Evolutionary conservation across 1,140 invertebrate species (phyloP).

Genomic region (Drosophila carrolli): DNA sequence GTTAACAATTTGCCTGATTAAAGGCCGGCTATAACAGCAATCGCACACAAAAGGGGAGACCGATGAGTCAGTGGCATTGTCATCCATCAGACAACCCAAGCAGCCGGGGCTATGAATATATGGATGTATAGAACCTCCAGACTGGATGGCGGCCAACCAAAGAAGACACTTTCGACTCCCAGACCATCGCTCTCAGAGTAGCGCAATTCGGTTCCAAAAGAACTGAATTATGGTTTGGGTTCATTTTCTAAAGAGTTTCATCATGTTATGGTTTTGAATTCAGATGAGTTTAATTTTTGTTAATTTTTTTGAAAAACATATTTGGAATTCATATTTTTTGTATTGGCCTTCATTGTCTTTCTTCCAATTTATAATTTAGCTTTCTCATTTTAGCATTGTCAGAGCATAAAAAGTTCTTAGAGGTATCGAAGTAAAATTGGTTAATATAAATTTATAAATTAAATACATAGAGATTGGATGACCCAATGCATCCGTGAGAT

Average conservation of each 20-base stretch:
- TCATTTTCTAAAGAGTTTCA: not conserved
- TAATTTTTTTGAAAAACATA: not conserved
- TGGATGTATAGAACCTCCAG: constrained; percentile 19
- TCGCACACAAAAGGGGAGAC: constrained; percentile 2
- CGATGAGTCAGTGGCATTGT: constrained; percentile 70
- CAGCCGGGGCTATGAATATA: not conserved
- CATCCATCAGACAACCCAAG: constrained; percentile 61
- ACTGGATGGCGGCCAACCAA: constrained; percentile 73
- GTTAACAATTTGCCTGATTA: constrained; percentile 81
- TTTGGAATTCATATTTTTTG: no score
- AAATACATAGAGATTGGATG: not conserved
- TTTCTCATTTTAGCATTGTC: no score
- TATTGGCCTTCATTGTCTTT: no score
- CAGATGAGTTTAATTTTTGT: not conserved
- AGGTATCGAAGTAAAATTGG: no score
- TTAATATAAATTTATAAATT: no score
- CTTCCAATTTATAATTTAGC: no score
- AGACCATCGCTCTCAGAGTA: constrained; percentile 7
- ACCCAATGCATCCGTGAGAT: constrained; percentile 12
- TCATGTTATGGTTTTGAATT: not conserved
- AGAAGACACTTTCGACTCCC: constrained; percentile 16
- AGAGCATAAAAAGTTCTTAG: no score
- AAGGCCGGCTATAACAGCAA: constrained; percentile 47
- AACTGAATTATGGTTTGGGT: not conserved
- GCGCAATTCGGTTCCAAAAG: not conserved